These are phyloP conservation scores for Sylvia atricapilla DNA, from an alignment of 2,113 vertebrate genomes.

Conservation along the genomic window DNA sequence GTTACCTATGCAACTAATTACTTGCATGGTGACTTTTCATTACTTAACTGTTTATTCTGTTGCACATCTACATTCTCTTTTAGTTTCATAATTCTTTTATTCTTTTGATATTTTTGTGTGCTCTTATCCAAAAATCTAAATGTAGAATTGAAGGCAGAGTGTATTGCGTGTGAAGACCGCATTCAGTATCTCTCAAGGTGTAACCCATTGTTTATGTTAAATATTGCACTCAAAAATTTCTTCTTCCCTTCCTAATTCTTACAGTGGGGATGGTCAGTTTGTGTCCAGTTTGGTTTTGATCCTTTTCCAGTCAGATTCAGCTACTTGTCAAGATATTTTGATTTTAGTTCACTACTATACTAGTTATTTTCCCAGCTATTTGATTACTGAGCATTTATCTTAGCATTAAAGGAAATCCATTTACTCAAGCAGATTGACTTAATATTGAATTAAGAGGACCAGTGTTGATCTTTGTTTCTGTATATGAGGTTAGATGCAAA, in stretches of 20 bases:
- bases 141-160: neutral
- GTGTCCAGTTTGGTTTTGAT: neutral
- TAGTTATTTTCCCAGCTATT: neutral
- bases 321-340: neutral
- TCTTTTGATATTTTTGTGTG: neutral
- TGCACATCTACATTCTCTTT: neutral
- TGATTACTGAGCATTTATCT: neutral
- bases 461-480: neutral
- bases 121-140: neutral
- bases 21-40: neutral
- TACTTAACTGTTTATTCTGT: neutral
- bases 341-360: neutral
- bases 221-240: neutral
- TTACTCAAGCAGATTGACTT: neutral
- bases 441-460: neutral
- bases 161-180: neutral
- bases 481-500: neutral
- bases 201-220: neutral
- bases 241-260: neutral
- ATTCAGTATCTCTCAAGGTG: neutral
- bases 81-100: neutral
- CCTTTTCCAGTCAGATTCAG: neutral
- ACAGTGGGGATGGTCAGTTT: neutral
- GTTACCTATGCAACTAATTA: neutral
- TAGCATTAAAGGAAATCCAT: neutral